Conservation (phyloP, 2,888 invertebrate genomes). For the Tetragnatha montana region DNA sequence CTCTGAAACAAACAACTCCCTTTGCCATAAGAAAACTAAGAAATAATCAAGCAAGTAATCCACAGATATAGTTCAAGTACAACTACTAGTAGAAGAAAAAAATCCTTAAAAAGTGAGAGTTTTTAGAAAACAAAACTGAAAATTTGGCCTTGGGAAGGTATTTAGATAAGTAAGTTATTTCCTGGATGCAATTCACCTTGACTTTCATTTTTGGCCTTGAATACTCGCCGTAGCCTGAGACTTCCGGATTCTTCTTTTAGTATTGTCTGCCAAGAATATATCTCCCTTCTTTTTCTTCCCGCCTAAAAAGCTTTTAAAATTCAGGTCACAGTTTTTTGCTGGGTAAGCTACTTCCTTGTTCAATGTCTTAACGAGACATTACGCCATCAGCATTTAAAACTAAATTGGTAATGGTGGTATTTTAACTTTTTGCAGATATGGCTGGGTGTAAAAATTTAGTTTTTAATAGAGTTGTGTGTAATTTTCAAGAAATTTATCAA, state of each 20-base stretch:
- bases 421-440: too few relatives aligned
- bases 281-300: background rate
- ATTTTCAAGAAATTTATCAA: too few relatives aligned
- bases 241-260: slow-evolving; percentile 53
- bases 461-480: too few relatives aligned
- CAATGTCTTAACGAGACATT: background rate
- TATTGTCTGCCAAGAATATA: background rate
- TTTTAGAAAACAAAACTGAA: slow-evolving; percentile 18
- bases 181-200: slow-evolving; percentile 49
- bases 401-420: too few relatives aligned
- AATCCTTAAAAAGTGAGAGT: background rate
- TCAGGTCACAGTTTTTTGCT: slow-evolving; percentile 29
- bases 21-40: too few relatives aligned
- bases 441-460: too few relatives aligned
- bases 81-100: background rate
- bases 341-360: slow-evolving; percentile 17
- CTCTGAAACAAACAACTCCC: too few relatives aligned
- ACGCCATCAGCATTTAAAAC: too few relatives aligned
- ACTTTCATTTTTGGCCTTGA: slow-evolving; percentile 63
- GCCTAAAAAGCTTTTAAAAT: slow-evolving; percentile 18
- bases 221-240: slow-evolving; percentile 36
- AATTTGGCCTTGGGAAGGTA: slow-evolving; percentile 24
- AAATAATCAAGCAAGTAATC: too few relatives aligned
- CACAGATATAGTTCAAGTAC: background rate
- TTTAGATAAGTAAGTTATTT: slow-evolving; percentile 25